Percentiles rank a stretch among this genome's conserved stretches.
Conservation (phyloP, 2,113 vertebrate genomes). For the Cheirogaleus medius region DNA sequence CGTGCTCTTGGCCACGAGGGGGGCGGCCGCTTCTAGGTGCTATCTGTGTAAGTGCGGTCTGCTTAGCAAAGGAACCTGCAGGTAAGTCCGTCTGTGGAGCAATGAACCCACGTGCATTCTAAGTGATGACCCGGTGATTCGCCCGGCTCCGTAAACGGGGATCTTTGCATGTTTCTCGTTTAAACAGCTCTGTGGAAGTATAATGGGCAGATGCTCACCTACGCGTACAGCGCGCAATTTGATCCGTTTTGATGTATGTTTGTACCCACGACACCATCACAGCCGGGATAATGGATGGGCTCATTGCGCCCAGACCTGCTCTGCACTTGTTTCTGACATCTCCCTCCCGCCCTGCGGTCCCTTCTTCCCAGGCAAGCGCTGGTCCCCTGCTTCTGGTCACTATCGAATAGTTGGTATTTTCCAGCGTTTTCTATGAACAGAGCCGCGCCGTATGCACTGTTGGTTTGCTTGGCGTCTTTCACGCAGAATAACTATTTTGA, state of each 20-base stretch:
- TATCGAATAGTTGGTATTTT: neutral
- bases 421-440: neutral
- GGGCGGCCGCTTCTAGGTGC: neutral
- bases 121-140: fast-evolving
- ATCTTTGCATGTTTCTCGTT: neutral
- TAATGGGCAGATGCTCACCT: fast-evolving
- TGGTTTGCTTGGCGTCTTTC: neutral
- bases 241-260: fast-evolving
- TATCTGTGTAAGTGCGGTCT: fast-evolving
- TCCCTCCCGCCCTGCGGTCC: neutral
- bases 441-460: fast-evolving
- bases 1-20: fast-evolving
- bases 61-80: neutral
- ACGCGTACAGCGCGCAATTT: fast-evolving
- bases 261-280: fast-evolving
- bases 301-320: neutral
- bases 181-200: neutral
- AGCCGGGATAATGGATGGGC: fast-evolving
- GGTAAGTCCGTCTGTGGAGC: neutral
- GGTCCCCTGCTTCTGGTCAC: neutral
- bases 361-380: neutral
- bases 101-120: neutral
- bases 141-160: neutral
- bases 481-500: fast-evolving
- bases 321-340: fast-evolving